These are phyloP conservation scores for Argyrosomus japonicus DNA, from an alignment of 2,113 vertebrate species.

Conservation along the genomic window DNA sequence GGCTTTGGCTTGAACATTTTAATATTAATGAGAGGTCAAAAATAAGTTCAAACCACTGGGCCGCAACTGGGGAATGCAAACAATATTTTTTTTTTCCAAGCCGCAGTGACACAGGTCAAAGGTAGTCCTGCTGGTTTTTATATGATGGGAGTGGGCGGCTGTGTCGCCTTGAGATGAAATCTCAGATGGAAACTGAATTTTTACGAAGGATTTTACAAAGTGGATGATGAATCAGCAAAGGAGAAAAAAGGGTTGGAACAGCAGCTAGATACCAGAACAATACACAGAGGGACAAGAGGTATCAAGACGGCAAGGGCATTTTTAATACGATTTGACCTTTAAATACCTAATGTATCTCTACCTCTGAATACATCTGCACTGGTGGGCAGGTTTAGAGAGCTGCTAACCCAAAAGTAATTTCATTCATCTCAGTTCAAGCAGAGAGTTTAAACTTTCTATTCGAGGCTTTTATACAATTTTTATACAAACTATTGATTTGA, in stretches of 20 bases:
- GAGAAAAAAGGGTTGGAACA: neutral
- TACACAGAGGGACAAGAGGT: neutral
- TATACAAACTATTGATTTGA: neutral
- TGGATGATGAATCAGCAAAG: neutral
- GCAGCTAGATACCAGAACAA: neutral
- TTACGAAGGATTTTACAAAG: neutral
- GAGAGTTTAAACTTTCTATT: neutral
- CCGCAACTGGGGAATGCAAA: neutral
- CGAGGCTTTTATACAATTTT: neutral
- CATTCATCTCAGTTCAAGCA: neutral
- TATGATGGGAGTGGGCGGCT: neutral
- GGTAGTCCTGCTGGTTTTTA: neutral
- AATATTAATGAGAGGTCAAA: conserved; percentile 23
- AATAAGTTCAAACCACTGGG: conserved; percentile 7
- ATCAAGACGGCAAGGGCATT: neutral
- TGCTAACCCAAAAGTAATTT: neutral
- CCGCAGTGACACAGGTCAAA: conserved; percentile 1
- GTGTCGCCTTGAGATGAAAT: neutral
- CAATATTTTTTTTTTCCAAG: neutral
- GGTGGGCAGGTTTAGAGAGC: neutral
- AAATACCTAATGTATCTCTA: neutral
- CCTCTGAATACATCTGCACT: neutral
- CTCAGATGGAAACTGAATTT: neutral
- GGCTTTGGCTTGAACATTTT: conserved; percentile 6
- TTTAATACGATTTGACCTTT: conserved; percentile 29